Base-by-base conservation (phyloP, 2,888 invertebrate genomes). In the Prosapia bicincta region DNA sequence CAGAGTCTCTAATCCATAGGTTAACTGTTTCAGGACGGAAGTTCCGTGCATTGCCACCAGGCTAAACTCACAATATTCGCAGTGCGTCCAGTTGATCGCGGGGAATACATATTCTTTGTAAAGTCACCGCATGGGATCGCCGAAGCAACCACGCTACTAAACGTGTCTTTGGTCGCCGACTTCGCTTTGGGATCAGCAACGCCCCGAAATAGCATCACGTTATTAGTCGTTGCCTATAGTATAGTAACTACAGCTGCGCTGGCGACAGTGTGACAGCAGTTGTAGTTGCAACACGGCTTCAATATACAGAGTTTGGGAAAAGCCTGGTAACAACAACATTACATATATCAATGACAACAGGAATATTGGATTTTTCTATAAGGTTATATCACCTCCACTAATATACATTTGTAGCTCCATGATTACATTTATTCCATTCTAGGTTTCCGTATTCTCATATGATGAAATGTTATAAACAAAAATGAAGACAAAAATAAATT, bases 41-140 rank as follows among this genome's bases (percentile, higher is more conserved):
- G 87, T 79, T 87, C 87, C 78, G 86, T 87, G 71, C 85, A 88
- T 81, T 89, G 90, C 84, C 87, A 89, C 84, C 87, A 88, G 83
- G 88, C 89, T 77, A 86, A 88, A 76, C 84, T 90, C 79, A 89
- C 87, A 79, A 87, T 91, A 80, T 86, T 87, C 69, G 86, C 86
- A 80, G 88, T 90, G 69, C 87, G 87, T 73, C 85, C 85, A 76
- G 85, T 86, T 43, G 90, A 91, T 83, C 86, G 87, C 13, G 91
- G 91, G 26, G 91, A 91, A 83, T 90, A 90, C 85, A 85, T 87
- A 79, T 87, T 91, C 79, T 84, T 91, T 78, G 90, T 90, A 30
- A 87, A 89, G 80, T 91, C 91, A 72, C 84, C 88, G 54, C 87
- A 87, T 80, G 91, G 91, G 73, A 85, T 90, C 79, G 88, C 89